Percentiles rank a stretch among this genome's conserved stretches.
phyloP scores from a whole-genome alignment of 2,888 invertebrate genomes.

The Oscheius sp. region DNA sequence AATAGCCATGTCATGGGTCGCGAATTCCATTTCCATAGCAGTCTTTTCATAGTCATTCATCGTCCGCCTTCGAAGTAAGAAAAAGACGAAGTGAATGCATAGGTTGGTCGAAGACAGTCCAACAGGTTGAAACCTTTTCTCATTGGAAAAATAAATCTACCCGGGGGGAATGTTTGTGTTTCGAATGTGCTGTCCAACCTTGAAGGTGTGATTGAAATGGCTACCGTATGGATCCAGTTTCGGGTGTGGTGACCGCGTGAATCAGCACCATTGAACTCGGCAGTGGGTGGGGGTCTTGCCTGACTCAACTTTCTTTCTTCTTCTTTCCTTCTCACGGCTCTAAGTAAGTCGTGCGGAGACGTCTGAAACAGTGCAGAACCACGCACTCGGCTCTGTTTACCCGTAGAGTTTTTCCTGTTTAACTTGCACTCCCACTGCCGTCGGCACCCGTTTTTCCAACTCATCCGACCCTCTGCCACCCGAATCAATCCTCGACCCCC shows the following conservation, averaged over 20 bases:
- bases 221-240: slow-evolving; percentile 18
- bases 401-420: slow-evolving; percentile 28
- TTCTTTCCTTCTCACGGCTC: too few relatives aligned
- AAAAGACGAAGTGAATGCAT: too few relatives aligned
- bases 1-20: too few relatives aligned
- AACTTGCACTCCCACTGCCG: slow-evolving; percentile 26
- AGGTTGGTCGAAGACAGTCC: too few relatives aligned
- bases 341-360: slow-evolving; percentile 18
- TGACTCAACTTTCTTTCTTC: not conserved
- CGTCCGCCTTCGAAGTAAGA: too few relatives aligned
- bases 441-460: slow-evolving; percentile 23
- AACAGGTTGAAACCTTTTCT: too few relatives aligned
- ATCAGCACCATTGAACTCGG: not conserved
- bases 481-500: not conserved
- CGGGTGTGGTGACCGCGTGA: slow-evolving; percentile 22
- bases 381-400: slow-evolving; percentile 23
- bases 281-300: slow-evolving; percentile 11
- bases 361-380: slow-evolving; percentile 23
- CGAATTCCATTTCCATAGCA: too few relatives aligned
- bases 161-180: too few relatives aligned
- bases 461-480: slow-evolving; percentile 9
- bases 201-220: slow-evolving; percentile 10
- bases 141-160: too few relatives aligned
- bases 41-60: too few relatives aligned
- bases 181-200: too few relatives aligned